phyloP scores from a whole-genome alignment of 2,113 vertebrate species.

The Elephantulus edwardii region DNA sequence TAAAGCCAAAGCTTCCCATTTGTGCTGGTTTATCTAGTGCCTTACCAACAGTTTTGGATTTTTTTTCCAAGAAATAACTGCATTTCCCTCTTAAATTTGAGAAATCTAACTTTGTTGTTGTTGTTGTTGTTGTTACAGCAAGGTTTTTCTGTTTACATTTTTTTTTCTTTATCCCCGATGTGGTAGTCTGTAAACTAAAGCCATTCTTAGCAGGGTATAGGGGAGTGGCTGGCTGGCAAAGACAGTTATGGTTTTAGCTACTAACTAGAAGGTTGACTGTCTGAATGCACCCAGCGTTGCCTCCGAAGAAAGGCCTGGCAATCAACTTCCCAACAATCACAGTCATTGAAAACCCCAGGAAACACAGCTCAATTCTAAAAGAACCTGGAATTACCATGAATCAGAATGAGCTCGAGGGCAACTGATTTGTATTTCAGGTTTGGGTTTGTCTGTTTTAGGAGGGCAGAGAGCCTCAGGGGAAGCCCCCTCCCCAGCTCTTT shows the following conservation, averaged over 20 bases:
- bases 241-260: not conserved
- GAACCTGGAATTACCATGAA: not conserved
- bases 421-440: no score
- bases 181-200: not conserved
- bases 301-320: not conserved
- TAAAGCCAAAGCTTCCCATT: not conserved
- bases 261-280: not conserved
- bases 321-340: not conserved
- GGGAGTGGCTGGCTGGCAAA: not conserved
- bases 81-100: slow-evolving; percentile 8
- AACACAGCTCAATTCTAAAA: not conserved
- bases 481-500: not conserved
- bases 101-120: not conserved
- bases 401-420: not conserved
- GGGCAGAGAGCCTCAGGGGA: not conserved
- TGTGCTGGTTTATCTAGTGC: not conserved
- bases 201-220: not conserved
- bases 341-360: not conserved
- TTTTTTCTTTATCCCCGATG: not conserved
- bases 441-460: not conserved
- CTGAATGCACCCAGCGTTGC: not conserved
- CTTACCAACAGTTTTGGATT: not conserved
- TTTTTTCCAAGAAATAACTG: not conserved
- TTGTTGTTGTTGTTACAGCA: not conserved
- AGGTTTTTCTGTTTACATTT: not conserved